phyloP scores from a whole-genome alignment of 2,113 vertebrate genomes.

The Neoarius graeffei region DNA sequence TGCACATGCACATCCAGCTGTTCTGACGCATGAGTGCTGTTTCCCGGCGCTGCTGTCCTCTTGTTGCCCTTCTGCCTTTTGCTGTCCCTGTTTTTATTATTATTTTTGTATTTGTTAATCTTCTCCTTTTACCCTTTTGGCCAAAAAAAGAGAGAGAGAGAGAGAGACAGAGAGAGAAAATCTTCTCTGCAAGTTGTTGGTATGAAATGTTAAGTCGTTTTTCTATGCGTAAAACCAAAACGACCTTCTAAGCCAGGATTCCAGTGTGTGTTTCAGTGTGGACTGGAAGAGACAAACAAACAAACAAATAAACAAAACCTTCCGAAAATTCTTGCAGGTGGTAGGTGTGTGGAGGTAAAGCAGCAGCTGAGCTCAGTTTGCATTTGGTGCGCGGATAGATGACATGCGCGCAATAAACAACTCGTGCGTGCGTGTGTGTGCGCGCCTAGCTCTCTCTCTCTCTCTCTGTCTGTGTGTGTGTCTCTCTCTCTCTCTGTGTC shows the following conservation, averaged over 20 bases:
- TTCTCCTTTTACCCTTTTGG: neutral
- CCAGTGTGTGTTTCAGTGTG: neutral
- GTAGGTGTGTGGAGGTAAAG: neutral
- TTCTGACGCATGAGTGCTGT: neutral
- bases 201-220: neutral
- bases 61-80: neutral
- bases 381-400: neutral
- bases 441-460: neutral
- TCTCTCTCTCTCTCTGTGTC: neutral
- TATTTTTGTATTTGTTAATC: neutral
- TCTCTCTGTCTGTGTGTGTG: neutral
- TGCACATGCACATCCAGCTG: neutral
- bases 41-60: conserved; percentile 5
- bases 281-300: neutral
- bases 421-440: neutral
- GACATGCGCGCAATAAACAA: neutral
- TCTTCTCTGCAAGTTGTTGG: neutral
- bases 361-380: neutral
- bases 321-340: neutral
- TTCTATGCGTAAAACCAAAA: neutral
- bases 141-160: neutral
- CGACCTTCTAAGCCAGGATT: neutral
- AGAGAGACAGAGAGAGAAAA: neutral
- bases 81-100: neutral
- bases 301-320: neutral